Base-by-base conservation (phyloP, 2,797 vertebrate species). In the Zonotrichia albicollis region DNA sequence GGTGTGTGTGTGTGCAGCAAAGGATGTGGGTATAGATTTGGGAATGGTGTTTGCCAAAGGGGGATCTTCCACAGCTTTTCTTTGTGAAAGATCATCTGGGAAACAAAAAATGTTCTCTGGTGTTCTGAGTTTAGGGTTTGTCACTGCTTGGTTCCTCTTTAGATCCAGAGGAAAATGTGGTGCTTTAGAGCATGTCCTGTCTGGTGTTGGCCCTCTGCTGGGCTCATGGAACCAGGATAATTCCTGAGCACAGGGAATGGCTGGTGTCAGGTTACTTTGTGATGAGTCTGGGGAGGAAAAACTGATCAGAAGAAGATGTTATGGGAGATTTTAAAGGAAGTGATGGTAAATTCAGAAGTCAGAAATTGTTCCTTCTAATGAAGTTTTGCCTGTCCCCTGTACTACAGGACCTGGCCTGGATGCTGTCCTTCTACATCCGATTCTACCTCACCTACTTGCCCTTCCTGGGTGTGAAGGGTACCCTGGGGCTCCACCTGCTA, bases 321-420 rank as follows among this genome's bases (percentile, higher is more conserved):
- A 13, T 1, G 22, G 36, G 45, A 43, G 10, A 17, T 51, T 82
- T 89, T 62, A 42, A 60, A 72, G 23, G 22, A 22, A 58, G 3
- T 13, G 66, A 5, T 19, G 32, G 50, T 73, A 51, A 70, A 53
- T 66, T 58, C 23, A 75, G 50, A 81, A 78, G 17, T 22, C 38
- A 61, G 10, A 78, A 78, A 6, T 87, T 42, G 22, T 34, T 77
- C 15, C 13, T 70, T 21, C 25, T 53, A 40, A 48, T 17, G 9
- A 51, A n/a, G 19, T 40, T 80, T 54, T 71, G 9, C 45, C 43
- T 91, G 40, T 72, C 72, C n/a, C 23, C 11, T 80, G 0, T 73
- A 1, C 71, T 70, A 8, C 93, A 99, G 99, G 99, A 99, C 96
- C 82, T 99, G 94, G 97, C 97, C 48, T 99, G 99, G 99, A 98